A percentile compares a stretch with the other conserved stretches of the same genome.
Conservation (phyloP, 2,113 vertebrate species). For the Misgurnus mizolepis region DNA sequence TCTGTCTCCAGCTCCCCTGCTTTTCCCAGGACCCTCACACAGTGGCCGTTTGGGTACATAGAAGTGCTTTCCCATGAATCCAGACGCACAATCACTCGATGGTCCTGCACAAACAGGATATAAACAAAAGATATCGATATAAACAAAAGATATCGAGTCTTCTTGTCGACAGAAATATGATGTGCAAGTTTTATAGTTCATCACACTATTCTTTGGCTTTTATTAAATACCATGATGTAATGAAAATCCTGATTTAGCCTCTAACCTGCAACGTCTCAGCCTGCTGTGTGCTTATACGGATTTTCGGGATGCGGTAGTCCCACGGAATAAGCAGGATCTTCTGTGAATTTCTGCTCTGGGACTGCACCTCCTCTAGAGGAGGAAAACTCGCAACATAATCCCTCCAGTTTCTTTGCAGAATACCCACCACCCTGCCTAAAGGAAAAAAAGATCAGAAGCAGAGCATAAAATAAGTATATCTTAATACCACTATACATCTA, state of each 20-base stretch:
- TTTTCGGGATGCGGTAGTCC: slow-evolving; percentile 94
- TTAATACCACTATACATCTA: background rate
- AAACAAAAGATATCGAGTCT: background rate
- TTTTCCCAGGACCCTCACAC: slow-evolving; percentile 86
- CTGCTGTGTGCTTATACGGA: slow-evolving; percentile 93
- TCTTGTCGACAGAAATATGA: too few relatives aligned
- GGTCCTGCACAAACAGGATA: slow-evolving; percentile 74
- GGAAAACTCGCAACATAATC: slow-evolving; percentile 97
- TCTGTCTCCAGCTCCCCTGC: slow-evolving; percentile 92
- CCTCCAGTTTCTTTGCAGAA: slow-evolving; percentile 93
- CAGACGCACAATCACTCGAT: slow-evolving; percentile 88
- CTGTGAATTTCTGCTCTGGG: slow-evolving; percentile 84
- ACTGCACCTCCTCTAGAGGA: slow-evolving; percentile 81
- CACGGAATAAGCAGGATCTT: slow-evolving; percentile 88
- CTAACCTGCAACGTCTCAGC: slow-evolving; percentile 87
- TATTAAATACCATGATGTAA: background rate
- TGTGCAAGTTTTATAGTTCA: too few relatives aligned
- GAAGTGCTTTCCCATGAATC: slow-evolving; percentile 94
- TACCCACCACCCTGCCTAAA: slow-evolving; percentile 86
- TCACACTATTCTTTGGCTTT: background rate
- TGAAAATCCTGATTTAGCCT: background rate
- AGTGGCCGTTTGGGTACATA: slow-evolving; percentile 92
- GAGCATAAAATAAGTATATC: background rate
- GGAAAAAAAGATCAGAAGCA: background rate
- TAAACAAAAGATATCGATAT: background rate